These are phyloP conservation scores for Caenorhabditis doughertyi DNA, from an alignment of 2,888 invertebrate genomes.

Conservation along the genomic window DNA sequence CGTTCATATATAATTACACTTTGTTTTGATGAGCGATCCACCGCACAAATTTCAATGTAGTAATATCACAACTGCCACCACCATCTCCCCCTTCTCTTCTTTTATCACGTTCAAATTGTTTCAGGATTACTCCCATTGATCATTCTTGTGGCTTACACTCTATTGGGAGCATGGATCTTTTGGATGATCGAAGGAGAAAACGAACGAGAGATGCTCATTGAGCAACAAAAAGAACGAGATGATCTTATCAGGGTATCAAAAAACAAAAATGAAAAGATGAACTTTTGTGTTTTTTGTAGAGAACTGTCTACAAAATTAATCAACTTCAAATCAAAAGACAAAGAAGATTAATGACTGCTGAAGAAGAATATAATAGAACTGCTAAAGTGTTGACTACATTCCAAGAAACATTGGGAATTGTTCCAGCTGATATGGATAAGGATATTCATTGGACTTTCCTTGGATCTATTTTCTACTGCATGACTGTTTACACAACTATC, in stretches of 20 bases:
- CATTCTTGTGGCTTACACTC: conserved; percentile 73
- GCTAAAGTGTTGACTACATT: conserved; percentile 72
- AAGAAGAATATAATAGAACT: conserved; percentile 79
- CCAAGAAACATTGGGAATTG: conserved; percentile 76
- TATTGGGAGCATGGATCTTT: conserved; percentile 78
- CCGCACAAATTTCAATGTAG: conserved; percentile 42
- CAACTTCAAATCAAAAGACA: conserved; percentile 69
- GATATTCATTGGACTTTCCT: conserved; percentile 76
- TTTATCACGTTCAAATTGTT: conserved; percentile 19
- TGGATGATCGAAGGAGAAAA: conserved; percentile 78
- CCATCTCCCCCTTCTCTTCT: not conserved
- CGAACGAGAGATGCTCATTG: conserved; percentile 74
- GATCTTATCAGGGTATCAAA: conserved; percentile 74
- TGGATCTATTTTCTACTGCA: conserved; percentile 80
- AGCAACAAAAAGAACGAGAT: conserved; percentile 73
- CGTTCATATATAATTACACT: conserved; percentile 52
- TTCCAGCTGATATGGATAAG: conserved; percentile 69
- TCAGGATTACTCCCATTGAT: conserved; percentile 72
- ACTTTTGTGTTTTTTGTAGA: conserved; percentile 63
- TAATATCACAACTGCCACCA: conserved; percentile 52
- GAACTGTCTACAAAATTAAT: conserved; percentile 78
- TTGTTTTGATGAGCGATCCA: conserved; percentile 22
- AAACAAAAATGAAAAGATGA: not conserved
- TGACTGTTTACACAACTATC: conserved; percentile 82
- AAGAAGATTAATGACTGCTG: conserved; percentile 70